Evolutionary conservation across 2,113 vertebrate genomes (phyloP).

Genomic region (Protobothrops mucrosquamatus): DNA sequence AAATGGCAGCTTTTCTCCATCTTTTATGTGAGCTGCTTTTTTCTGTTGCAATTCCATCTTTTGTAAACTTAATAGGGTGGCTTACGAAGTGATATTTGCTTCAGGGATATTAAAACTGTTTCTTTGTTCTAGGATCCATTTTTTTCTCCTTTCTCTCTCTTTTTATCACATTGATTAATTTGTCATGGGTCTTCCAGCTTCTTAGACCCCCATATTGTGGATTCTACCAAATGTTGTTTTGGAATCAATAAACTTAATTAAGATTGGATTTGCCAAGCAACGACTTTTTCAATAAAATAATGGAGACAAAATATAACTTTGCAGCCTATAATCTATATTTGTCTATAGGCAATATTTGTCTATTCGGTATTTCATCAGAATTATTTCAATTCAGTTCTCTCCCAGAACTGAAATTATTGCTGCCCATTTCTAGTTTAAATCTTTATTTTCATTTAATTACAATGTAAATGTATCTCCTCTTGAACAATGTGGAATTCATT

Average conservation of each 20-base stretch:
- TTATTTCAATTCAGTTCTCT: not conserved
- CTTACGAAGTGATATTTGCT: not conserved
- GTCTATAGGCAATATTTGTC: not conserved
- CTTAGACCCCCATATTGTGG: not conserved
- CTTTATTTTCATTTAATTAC: not conserved
- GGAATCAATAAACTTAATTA: conserved; percentile 31
- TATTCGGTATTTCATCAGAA: not conserved
- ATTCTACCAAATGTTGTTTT: conserved; percentile 5
- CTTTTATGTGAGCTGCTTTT: not conserved
- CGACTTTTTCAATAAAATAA: conserved; percentile 9
- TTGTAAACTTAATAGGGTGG: not conserved
- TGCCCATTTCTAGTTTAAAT: not conserved
- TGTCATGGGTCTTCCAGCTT: conserved; percentile 1
- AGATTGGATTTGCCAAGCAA: conserved; percentile 17
- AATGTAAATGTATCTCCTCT: not conserved
- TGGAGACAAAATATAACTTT: not conserved
- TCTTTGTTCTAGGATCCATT: not conserved
- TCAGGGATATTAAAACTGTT: not conserved
- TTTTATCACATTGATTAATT: conserved; percentile 16
- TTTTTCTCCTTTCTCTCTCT: not conserved
- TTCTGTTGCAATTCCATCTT: not conserved
- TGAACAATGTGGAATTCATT: not conserved
- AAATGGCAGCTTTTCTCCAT: not conserved
- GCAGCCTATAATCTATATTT: not conserved
- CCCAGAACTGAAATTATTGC: not conserved